phyloP scores from a whole-genome alignment of 2,113 vertebrate genomes.

The Zootoca vivipara region DNA sequence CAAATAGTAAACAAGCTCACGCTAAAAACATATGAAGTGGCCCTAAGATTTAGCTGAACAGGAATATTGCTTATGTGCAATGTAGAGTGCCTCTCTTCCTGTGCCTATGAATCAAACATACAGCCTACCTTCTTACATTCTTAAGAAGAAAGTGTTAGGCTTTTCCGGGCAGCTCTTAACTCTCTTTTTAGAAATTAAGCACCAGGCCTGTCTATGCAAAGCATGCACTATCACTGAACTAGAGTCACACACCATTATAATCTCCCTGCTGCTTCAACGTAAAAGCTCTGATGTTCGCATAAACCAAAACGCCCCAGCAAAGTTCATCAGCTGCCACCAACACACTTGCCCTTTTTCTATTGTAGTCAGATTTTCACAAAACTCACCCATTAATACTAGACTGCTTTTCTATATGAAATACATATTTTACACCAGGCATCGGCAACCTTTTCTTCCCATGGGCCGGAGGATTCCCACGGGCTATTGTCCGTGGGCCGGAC shows the following conservation, averaged over 20 bases:
- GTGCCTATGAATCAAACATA: neutral
- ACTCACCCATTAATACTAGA: neutral
- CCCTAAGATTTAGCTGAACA: neutral
- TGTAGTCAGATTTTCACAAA: neutral
- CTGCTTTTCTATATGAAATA: neutral
- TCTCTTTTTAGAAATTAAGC: neutral
- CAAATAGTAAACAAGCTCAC: neutral
- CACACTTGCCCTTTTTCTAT: neutral
- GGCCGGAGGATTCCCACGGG: too few species aligned
- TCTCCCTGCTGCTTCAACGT: neutral
- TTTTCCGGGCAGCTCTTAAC: neutral
- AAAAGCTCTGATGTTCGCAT: neutral
- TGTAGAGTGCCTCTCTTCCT: neutral
- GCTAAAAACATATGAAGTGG: neutral
- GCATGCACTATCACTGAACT: neutral
- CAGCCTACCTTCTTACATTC: neutral
- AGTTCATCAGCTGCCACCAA: neutral
- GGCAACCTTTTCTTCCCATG: too few species aligned
- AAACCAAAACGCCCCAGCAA: neutral
- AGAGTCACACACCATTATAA: neutral
- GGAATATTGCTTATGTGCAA: neutral
- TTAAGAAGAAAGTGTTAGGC: neutral
- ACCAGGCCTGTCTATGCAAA: neutral
- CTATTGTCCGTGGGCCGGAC: too few species aligned
- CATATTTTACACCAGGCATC: neutral